A percentile compares a stretch with the other conserved stretches of the same genome.
These are phyloP conservation scores for Sciurus vulgaris DNA, from an alignment of 2,797 vertebrate species.

Conservation along the genomic window DNA sequence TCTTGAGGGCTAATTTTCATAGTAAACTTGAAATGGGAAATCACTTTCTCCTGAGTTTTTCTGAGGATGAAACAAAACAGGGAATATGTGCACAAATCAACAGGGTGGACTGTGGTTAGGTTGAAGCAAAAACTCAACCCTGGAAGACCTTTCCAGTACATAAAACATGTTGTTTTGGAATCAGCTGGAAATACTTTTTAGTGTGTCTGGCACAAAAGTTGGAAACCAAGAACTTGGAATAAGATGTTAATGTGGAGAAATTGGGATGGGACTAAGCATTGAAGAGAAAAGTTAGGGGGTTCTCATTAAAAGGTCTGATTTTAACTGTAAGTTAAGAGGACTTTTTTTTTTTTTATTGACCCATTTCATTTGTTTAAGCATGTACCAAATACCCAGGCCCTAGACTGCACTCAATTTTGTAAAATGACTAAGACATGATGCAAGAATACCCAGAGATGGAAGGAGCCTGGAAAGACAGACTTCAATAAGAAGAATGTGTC, in stretches of 20 bases:
- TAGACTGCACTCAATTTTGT: background rate
- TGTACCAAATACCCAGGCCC: background rate
- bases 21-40: background rate
- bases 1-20: constrained; percentile 45
- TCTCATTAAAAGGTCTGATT: background rate
- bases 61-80: constrained; percentile 41
- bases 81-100: background rate
- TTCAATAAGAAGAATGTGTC: background rate
- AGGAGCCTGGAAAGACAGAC: background rate
- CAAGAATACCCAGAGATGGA: background rate
- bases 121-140: constrained; percentile 46
- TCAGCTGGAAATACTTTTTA: constrained; percentile 5
- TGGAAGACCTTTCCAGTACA: background rate
- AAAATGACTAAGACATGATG: constrained; percentile 29
- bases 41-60: background rate
- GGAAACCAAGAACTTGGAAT: constrained; percentile 16
- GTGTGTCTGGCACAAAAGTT: background rate
- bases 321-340: background rate
- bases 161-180: background rate
- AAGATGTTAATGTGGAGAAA: background rate
- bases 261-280: background rate
- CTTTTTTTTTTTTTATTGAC: constrained; percentile 43
- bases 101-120: background rate
- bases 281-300: background rate
- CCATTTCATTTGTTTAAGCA: background rate